Evolutionary conservation across 2,888 invertebrate species (phyloP), one percentile per base, ranked within the genome.

Genomic region (Eledone cirrhosa): DNA sequence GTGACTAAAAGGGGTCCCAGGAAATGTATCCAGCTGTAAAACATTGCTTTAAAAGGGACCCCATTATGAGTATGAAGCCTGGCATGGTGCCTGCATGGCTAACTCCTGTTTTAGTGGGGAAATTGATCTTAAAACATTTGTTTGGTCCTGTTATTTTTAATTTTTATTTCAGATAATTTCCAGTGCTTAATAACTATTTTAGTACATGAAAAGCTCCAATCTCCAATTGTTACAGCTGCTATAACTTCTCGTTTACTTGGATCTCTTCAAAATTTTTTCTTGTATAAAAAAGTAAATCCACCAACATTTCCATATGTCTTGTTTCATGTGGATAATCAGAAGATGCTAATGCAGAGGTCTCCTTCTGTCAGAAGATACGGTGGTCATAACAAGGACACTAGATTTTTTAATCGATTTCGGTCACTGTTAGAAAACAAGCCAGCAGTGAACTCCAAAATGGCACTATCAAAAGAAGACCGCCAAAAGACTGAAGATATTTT

Each of bases 401-500:
- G 76, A 76, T 76, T 76, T 29, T 76, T 76, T 41, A 27, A 47
- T 76, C 48, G 47, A 47, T 41, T 76, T 29, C 24, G 48, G 76
- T 48, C 76, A 41, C 47, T 76, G 33, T 48, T 76, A 48, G 76
- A 76, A 47, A 76, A 48, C 24, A 76, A 47, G 27, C 27, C 76
- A 19, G 13, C 41, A 47, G 5, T 48, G 1, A 48, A 47, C 19
- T 48, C 48, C 47, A 76, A 76, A 76, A 47, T 47, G 4, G 24
- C 47, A 47, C 24, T 76, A 48, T 76, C 76, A 24, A 76, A 76
- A 48, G 76, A 76, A 24, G 76, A 76, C 27, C 76, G 47, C 11
- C 76, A 76, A 48, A 76, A 76, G 48, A 48, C 76, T 22, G 76
- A 76, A 47, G 76, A 76, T 24, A 76, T 76, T 48, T 29, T 76